A percentile compares a stretch with the other conserved stretches of the same genome.
phyloP scores from a whole-genome alignment of 2,797 vertebrate species.

The Mormyrops attenuatus region DNA sequence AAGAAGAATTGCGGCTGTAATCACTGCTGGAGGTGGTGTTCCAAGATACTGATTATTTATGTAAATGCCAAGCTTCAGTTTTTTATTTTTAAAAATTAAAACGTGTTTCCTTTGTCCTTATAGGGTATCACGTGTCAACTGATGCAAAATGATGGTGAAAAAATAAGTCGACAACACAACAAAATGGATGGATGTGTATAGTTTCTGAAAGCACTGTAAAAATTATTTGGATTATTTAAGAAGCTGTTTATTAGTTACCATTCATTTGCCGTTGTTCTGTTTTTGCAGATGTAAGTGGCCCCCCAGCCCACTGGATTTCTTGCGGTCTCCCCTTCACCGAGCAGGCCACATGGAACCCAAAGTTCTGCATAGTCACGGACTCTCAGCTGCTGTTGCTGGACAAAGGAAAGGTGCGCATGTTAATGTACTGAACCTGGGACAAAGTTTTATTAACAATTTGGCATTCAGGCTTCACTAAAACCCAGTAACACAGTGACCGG shows the following conservation, averaged over 20 bases:
- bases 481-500: neutral
- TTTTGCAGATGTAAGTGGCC: slow-evolving; percentile 50
- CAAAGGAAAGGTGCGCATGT: slow-evolving; percentile 60
- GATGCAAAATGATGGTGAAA: neutral
- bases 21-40: neutral
- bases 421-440: neutral
- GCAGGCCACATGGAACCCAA: slow-evolving; percentile 57
- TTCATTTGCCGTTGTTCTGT: neutral
- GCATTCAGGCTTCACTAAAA: neutral
- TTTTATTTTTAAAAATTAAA: neutral
- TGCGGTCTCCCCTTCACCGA: slow-evolving; percentile 59
- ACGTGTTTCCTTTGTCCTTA: neutral
- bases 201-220: neutral
- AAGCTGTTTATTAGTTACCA: neutral
- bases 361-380: slow-evolving; percentile 59
- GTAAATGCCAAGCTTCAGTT: neutral
- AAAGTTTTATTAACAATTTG: neutral
- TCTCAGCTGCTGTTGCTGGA: slow-evolving; percentile 64
- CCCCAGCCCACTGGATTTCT: slow-evolving; percentile 50
- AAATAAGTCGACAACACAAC: neutral
- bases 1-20: neutral
- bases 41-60: neutral
- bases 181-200: neutral
- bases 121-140: neutral
- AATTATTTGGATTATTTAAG: neutral